Percentiles rank a stretch among this genome's conserved stretches.
phyloP scores from a whole-genome alignment of 2,797 vertebrate genomes.

The Menidia menidia region DNA sequence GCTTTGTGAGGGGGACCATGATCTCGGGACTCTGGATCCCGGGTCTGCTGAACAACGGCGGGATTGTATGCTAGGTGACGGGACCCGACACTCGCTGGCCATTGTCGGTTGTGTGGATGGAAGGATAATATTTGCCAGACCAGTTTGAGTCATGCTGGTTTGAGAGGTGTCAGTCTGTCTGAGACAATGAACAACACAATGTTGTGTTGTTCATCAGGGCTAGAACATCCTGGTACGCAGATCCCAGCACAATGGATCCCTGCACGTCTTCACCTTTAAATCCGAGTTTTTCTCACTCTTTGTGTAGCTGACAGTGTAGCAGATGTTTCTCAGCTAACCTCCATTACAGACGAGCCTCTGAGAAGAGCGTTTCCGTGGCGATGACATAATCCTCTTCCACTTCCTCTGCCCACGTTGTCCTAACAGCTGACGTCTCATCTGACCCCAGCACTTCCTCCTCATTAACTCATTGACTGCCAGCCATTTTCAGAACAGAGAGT shows the following conservation, averaged over 20 bases:
- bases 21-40: slow-evolving; percentile 63
- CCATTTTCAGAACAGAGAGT: too few relatives aligned
- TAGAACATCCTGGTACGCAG: too few relatives aligned
- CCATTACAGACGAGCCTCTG: not conserved
- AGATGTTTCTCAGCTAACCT: not conserved
- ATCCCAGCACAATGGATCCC: too few relatives aligned
- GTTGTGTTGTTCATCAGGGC: too few relatives aligned
- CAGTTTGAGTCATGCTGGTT: slow-evolving; percentile 45
- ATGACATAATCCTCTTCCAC: slow-evolving; percentile 15
- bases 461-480: not conserved
- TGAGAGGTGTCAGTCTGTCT: slow-evolving; percentile 1
- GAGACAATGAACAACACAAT: too few relatives aligned
- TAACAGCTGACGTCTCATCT: slow-evolving; percentile 25
- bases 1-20: slow-evolving; percentile 71
- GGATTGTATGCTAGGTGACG: slow-evolving; percentile 66
- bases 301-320: not conserved
- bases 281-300: not conserved
- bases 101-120: slow-evolving; percentile 72
- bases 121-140: slow-evolving; percentile 76
- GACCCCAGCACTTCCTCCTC: slow-evolving; percentile 31
- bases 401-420: slow-evolving; percentile 22
- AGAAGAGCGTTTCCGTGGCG: not conserved
- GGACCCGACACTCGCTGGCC: slow-evolving; percentile 37
- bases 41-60: slow-evolving; percentile 61
- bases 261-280: not conserved